Evolutionary conservation across 2,797 vertebrate species (phyloP).

Genomic region (Paedocypris micromegethes): DNA sequence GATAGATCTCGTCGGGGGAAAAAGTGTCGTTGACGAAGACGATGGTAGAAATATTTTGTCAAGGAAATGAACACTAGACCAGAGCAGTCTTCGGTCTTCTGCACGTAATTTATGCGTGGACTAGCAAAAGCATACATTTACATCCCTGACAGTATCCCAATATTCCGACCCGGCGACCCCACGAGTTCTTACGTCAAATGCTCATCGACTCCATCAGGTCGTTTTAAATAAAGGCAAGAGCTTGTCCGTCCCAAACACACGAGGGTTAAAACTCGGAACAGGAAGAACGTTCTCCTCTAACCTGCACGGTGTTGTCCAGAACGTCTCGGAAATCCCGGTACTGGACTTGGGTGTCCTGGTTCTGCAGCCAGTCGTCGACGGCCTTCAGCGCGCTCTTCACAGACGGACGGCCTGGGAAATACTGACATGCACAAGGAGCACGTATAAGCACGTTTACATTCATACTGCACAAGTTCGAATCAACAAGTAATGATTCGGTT

Average conservation of each 20-base stretch:
- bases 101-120: too few relatives aligned
- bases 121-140: conserved; percentile 7
- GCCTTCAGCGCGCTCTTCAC: conserved; percentile 31
- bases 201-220: conserved; percentile 10
- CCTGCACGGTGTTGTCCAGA: conserved; percentile 72
- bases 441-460: too few relatives aligned
- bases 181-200: conserved; percentile 10
- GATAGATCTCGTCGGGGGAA: too few relatives aligned
- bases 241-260: neutral
- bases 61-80: too few relatives aligned
- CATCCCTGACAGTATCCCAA: conserved; percentile 25
- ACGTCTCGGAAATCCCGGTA: conserved; percentile 64
- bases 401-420: conserved; percentile 43
- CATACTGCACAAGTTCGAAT: too few relatives aligned
- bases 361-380: conserved; percentile 56
- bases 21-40: too few relatives aligned
- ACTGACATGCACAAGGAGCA: too few relatives aligned
- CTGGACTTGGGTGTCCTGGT: conserved; percentile 62
- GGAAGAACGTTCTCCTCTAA: conserved; percentile 50
- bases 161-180: conserved; percentile 25
- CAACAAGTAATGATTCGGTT: too few relatives aligned
- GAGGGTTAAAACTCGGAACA: too few relatives aligned
- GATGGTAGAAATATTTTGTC: too few relatives aligned
- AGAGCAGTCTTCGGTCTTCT: too few relatives aligned
- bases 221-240: conserved; percentile 6